Evolutionary conservation across 2,113 vertebrate species (phyloP).

Genomic region (Pollimyrus isidori): DNA sequence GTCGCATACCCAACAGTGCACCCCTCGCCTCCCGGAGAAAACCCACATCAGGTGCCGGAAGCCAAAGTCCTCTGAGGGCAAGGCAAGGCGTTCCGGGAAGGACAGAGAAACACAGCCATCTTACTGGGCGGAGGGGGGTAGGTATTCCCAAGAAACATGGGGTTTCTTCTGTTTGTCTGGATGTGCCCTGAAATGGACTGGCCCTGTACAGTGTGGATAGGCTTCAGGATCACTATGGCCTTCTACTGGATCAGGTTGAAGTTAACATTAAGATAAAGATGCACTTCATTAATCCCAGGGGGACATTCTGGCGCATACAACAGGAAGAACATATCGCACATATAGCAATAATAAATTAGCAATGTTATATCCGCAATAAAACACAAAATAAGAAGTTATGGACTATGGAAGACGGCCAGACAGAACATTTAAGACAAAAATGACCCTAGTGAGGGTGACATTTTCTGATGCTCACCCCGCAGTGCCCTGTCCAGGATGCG

Average conservation of each 20-base stretch:
- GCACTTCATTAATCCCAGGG: not conserved
- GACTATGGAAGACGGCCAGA: not conserved
- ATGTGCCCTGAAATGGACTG: not conserved
- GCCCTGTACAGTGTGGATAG: not conserved
- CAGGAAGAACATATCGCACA: not conserved
- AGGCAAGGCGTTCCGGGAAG: not conserved
- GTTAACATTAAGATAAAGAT: not conserved
- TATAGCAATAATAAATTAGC: not conserved
- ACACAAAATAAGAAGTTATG: not conserved
- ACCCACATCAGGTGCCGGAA: constrained; percentile 87
- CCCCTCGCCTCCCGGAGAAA: constrained; percentile 88
- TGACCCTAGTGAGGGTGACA: not conserved
- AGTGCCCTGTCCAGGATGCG: constrained; percentile 77
- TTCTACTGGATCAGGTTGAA: not conserved
- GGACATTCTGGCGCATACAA: not conserved
- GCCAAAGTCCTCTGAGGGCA: constrained; percentile 81
- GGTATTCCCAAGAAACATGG: not conserved
- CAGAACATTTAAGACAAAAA: not conserved
- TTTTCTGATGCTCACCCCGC: constrained; percentile 56
- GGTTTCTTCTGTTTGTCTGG: not conserved
- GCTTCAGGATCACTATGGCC: not conserved
- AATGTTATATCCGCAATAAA: not conserved
- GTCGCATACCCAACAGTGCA: constrained; percentile 97
- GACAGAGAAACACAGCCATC: not conserved
- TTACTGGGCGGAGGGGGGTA: not conserved